A percentile compares a stretch with the other conserved stretches of the same genome.
Conservation (phyloP, 2,888 invertebrate genomes). For the Drosophila subquinaria region DNA sequence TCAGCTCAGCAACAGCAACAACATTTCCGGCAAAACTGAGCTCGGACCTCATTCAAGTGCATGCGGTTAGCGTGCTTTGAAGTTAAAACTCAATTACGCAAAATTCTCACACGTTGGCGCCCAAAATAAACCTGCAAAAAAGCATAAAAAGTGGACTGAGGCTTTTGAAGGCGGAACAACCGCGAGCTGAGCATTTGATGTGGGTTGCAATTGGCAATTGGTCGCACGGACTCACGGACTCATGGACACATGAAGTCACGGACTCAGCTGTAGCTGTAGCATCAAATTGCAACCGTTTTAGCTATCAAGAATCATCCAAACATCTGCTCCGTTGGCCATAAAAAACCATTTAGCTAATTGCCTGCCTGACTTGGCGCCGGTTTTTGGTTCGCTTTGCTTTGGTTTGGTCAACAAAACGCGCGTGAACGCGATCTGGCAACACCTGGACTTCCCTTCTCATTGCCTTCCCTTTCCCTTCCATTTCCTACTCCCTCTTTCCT, state of each 20-base stretch:
- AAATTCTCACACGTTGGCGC: slow-evolving; percentile 81
- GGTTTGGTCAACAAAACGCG: neutral
- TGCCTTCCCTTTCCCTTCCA: too few species aligned
- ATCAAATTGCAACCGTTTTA: slow-evolving; percentile 57
- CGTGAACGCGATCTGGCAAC: slow-evolving; percentile 48
- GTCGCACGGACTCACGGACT: neutral
- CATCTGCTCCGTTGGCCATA: slow-evolving; percentile 49
- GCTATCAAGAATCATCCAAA: slow-evolving; percentile 64
- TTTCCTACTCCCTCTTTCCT: neutral
- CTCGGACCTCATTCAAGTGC: slow-evolving; percentile 65
- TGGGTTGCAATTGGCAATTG: slow-evolving; percentile 55
- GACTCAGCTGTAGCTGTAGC: slow-evolving; percentile 30
- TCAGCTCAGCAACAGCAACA: slow-evolving; percentile 47
- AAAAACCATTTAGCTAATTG: slow-evolving; percentile 79
- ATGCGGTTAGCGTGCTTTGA: slow-evolving; percentile 77
- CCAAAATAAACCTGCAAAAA: slow-evolving; percentile 8
- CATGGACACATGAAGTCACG: too few species aligned
- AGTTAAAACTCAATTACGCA: slow-evolving; percentile 81
- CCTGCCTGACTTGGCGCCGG: slow-evolving; percentile 16
- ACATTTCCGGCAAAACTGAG: slow-evolving; percentile 4
- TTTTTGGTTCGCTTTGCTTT: neutral
- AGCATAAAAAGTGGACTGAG: neutral
- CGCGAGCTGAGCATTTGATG: slow-evolving; percentile 49
- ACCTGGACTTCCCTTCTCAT: slow-evolving; percentile 36
- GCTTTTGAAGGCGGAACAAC: neutral